These are phyloP conservation scores for Numida meleagris DNA, from an alignment of 2,113 vertebrate genomes.

Conservation along the genomic window DNA sequence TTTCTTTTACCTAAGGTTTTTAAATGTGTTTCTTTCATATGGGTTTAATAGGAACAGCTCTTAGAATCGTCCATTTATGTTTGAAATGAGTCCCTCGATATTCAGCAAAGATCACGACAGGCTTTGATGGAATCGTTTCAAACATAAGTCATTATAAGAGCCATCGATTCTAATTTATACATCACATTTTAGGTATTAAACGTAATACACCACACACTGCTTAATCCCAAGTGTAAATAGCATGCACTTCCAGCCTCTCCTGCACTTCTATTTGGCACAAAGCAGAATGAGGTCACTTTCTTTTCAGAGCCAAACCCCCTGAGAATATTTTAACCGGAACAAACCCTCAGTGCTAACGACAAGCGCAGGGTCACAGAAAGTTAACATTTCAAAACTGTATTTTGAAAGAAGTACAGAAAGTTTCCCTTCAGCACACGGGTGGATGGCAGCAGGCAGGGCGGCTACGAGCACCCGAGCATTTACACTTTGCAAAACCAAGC, in stretches of 20 bases:
- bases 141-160: background rate
- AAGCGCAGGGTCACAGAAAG: conserved; percentile 19
- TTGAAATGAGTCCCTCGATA: background rate
- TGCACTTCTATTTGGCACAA: background rate
- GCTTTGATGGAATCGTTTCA: background rate
- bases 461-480: background rate
- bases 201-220: background rate
- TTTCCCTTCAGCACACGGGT: background rate
- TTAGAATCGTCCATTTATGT: background rate
- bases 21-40: background rate
- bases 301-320: background rate
- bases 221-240: background rate
- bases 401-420: conserved; percentile 23
- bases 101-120: background rate
- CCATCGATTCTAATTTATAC: background rate
- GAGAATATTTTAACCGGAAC: background rate
- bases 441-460: background rate
- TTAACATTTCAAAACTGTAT: conserved; percentile 6
- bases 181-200: background rate
- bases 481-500: background rate
- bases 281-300: conserved; percentile 20
- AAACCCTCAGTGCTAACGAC: background rate
- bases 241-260: background rate
- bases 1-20: background rate
- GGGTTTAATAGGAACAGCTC: background rate